Conservation (phyloP, 2,888 invertebrate genomes). For the Leptinotarsa juncta region DNA sequence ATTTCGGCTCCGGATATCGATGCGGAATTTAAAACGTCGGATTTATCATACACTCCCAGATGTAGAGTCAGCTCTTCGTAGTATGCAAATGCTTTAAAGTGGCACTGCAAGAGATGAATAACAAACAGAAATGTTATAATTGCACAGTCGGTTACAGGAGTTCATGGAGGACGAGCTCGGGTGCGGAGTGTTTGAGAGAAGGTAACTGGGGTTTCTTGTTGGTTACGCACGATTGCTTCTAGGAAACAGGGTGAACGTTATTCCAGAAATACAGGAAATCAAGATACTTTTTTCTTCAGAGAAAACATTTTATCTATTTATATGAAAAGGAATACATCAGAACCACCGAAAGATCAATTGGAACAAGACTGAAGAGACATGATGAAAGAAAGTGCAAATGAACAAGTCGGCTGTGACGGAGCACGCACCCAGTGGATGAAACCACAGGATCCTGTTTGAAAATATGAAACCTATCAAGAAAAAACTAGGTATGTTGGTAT, state of each 20-base stretch:
- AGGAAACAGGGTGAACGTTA: background rate
- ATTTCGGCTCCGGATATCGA: slow-evolving; percentile 20
- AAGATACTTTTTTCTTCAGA: too few species aligned
- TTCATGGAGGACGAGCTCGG: background rate
- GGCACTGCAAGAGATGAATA: slow-evolving; percentile 15
- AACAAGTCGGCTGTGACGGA: too few species aligned
- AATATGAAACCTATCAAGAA: too few species aligned
- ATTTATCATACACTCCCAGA: slow-evolving; percentile 7
- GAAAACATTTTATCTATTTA: too few species aligned
- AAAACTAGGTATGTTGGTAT: too few species aligned
- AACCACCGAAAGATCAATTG: too few species aligned
- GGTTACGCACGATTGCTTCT: background rate
- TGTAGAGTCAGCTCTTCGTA: slow-evolving; percentile 8
- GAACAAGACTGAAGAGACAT: too few species aligned
- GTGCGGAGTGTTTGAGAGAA: background rate
- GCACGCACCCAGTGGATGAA: too few species aligned
- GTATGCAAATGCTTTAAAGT: slow-evolving; percentile 18
- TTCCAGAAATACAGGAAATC: too few species aligned
- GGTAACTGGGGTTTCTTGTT: background rate
- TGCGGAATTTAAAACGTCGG: slow-evolving; percentile 16
- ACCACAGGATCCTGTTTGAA: too few species aligned
- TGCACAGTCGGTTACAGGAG: slow-evolving; percentile 11
- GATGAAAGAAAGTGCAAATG: too few species aligned
- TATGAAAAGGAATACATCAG: too few species aligned
- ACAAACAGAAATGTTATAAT: slow-evolving; percentile 17